Base-by-base conservation (phyloP, 2,797 vertebrate species). In the Percopsis omiscomaycus region DNA sequence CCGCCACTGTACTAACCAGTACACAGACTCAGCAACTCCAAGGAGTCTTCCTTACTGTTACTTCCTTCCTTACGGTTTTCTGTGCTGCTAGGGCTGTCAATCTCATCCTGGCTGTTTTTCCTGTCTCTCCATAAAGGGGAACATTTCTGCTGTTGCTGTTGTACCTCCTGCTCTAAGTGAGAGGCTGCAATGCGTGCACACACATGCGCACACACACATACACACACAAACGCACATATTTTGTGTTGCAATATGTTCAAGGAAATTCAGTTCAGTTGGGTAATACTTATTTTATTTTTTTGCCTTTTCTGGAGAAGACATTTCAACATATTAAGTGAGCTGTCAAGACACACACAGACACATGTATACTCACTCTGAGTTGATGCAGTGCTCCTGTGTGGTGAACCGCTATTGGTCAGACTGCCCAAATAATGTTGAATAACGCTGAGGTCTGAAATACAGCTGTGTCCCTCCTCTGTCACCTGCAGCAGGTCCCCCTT, bases 401-500 rank as follows among this genome's bases (percentile, higher is more conserved):
- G 89, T 27, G 94, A 94, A 0, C 75, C 88, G 62, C 92, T 92
- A 11, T 76, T 73, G 15, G 93, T 78, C 68, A 93, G 88, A 69
- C 92, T 95, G 68, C 91, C 91, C 53, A 94, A 94, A 73, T 96
- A 94, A 81, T 95, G 93, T 37, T 92, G 95, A 56, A 94, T 92
- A 58, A 93, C 86, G 15, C 90, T 91, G 74, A 93, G 92, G n/a
- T 98, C 96, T 5, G 94, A 77, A 91, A 94, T 90, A 92, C 92
- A 90, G 88, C 51, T 84, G 88, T 89, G 92, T 76, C 68, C 59
- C 58, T 92, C 5, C 84, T 90, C 53, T 1, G 80, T 50, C 14
- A 77, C 73, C 4, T 28, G 30, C 87, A 73, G 67, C 15, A 82
- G 59, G 5, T 91, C 95, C 59, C 94, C 94, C 73, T 91, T 95